Percentiles rank a stretch among this genome's conserved stretches.
Evolutionary conservation across 2,113 vertebrate genomes (phyloP).

Genomic region (Ancistrus triradiatus): DNA sequence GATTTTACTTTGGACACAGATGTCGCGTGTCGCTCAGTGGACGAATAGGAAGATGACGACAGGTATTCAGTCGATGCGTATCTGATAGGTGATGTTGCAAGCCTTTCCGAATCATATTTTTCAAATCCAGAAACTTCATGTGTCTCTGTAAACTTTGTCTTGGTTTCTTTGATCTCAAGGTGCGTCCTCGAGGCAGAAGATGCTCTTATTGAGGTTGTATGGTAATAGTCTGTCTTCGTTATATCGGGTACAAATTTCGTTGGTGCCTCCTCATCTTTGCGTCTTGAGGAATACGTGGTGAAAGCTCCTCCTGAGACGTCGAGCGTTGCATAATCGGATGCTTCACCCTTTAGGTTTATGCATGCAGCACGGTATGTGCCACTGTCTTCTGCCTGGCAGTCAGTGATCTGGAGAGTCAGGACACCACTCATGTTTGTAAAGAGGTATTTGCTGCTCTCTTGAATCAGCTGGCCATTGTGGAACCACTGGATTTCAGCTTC

Average conservation of each 20-base stretch:
- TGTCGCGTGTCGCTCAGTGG: conserved; percentile 51
- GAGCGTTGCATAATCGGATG: conserved; percentile 92
- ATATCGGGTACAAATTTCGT: conserved; percentile 81
- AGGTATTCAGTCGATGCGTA: conserved; percentile 64
- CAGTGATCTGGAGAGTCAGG: conserved; percentile 82
- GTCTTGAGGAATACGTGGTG: conserved; percentile 83
- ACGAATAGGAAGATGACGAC: conserved; percentile 61
- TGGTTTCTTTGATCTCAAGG: conserved; percentile 79
- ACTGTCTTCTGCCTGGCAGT: conserved; percentile 89
- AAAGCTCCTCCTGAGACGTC: conserved; percentile 87
- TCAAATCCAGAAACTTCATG: conserved; percentile 77
- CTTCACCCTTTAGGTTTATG: conserved; percentile 90
- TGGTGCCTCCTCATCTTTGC: conserved; percentile 82
- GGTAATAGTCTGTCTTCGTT: conserved; percentile 84
- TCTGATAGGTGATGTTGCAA: conserved; percentile 62
- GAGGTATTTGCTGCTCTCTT: conserved; percentile 82
- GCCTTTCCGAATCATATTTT: conserved; percentile 71
- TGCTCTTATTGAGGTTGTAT: conserved; percentile 81
- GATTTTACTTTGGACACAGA: conserved; percentile 62
- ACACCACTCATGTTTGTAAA: conserved; percentile 90
- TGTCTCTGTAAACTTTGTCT: conserved; percentile 77
- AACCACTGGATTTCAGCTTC: conserved; percentile 87
- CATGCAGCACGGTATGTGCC: conserved; percentile 90
- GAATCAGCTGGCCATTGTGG: conserved; percentile 83
- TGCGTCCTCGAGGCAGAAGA: conserved; percentile 80